Evolutionary conservation across 1,140 invertebrate species (phyloP).

Genomic region (Drosophila parabipectinata): DNA sequence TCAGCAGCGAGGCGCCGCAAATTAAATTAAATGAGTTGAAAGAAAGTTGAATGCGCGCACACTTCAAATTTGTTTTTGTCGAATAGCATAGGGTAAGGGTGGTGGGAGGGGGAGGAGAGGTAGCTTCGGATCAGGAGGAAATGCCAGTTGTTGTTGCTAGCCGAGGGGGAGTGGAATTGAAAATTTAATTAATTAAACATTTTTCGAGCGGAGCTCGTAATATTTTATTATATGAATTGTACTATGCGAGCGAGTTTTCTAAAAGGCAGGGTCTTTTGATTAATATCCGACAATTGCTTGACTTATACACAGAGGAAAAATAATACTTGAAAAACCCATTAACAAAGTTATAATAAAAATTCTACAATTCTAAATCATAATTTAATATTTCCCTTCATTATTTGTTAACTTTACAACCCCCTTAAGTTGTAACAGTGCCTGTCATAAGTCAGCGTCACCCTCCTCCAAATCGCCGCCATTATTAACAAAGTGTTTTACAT

Average conservation of each 20-base stretch:
- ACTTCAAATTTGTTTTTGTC: conserved; percentile 75
- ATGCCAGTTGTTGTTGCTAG: conserved; percentile 12
- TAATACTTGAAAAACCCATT: not conserved
- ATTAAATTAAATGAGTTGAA: conserved; percentile 83
- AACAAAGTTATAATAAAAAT: not conserved
- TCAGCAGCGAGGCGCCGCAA: conserved; percentile 71
- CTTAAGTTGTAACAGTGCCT: conserved; percentile 22
- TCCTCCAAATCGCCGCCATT: not conserved
- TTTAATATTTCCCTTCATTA: not conserved
- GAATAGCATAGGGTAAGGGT: conserved; percentile 2
- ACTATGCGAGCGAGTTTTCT: conserved; percentile 53
- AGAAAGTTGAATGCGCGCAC: conserved; percentile 81
- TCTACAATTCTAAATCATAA: not conserved
- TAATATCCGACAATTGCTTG: conserved; percentile 2
- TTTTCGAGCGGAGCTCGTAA: conserved; percentile 64
- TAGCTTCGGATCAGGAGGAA: conserved; percentile 3
- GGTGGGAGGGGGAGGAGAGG: not conserved
- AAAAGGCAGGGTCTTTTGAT: not conserved
- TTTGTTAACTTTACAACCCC: conserved; percentile 3
- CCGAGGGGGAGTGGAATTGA: conserved; percentile 62
- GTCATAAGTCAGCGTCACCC: conserved; percentile 24
- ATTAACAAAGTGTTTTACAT: conserved; percentile 81
- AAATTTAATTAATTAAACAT: conserved; percentile 83
- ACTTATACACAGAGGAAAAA: not conserved
- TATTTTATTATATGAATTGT: conserved; percentile 72